Evolutionary conservation across 2,888 invertebrate genomes (phyloP), one percentile per base, ranked within the genome.

Genomic region (Mythimna vitellina): DNA sequence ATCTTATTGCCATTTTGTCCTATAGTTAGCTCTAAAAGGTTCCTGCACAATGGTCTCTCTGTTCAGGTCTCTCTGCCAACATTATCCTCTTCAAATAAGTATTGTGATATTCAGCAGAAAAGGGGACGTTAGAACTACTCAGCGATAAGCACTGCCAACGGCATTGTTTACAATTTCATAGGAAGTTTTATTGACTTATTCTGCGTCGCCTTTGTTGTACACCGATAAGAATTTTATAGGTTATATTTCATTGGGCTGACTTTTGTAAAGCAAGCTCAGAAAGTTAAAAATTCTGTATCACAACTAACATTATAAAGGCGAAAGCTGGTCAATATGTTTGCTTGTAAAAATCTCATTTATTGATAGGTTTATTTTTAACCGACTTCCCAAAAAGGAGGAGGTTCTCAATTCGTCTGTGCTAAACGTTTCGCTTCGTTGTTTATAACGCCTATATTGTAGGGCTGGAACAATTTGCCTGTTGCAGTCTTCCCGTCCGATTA

Each of bases 21-120:
- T 57, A 85, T 79, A 80, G 72, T 86, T 85, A 78, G 74, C 85
- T 42, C 42, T 86, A 83, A 85, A 85, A 85, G 83, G 85, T 86
- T 85, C 73, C 70, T 64, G 46, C 51, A 86, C 81, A 86, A 86
- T 75, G 66, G 80, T 66, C 38, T n/a, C 22, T 68, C 77, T 32
- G 63, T 72, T 51, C 60, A 68, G 57, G 70, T 75, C 76, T 63
- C 73, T 65, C 66, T 56, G 64, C 63, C 54, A 62, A 73, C 76
- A 85, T 85, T 86, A 86, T 85, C 72, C 86, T 78, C 83, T 86
- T 77, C 70, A 82, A 82, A 82, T 86, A 76, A 75, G 75, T 75
- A 86, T 79, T 81, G 76, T 79, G 75, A 84, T 86, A 81, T 79
- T 86, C 61, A 60, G 62, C 70, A 71, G 70, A 70, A 73, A 84